These are phyloP conservation scores for Lacanobia wlatinum DNA, from an alignment of 2,888 invertebrate genomes.

Conservation along the genomic window DNA sequence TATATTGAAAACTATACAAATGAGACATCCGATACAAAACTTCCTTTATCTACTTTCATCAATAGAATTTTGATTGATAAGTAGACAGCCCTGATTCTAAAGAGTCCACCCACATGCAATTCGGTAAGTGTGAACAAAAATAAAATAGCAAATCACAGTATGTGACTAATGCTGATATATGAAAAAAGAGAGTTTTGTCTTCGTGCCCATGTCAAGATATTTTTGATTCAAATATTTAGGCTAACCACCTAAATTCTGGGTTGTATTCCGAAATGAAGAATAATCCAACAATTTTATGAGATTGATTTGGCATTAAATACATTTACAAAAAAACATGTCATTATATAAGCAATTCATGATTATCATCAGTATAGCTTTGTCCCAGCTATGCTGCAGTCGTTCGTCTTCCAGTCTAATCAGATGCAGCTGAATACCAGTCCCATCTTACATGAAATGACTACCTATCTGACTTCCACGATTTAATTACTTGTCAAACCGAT, in stretches of 20 bases:
- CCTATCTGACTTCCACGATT: no score
- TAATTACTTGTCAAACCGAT: neutral
- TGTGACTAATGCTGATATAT: constrained; percentile 37
- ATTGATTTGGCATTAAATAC: no score
- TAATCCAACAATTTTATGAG: no score
- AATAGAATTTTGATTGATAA: constrained; percentile 1
- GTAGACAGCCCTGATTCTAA: constrained; percentile 49
- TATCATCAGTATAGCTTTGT: no score
- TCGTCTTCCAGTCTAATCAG: no score
- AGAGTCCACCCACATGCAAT: constrained; percentile 54
- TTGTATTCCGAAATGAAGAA: no score
- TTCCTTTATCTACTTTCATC: constrained; percentile 10
- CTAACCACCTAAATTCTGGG: no score
- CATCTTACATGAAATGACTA: no score
- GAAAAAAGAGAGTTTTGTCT: constrained; percentile 26
- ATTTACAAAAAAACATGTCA: neutral
- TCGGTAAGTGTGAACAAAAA: constrained; percentile 50
- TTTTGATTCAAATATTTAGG: neutral
- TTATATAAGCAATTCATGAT: no score
- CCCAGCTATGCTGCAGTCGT: no score
- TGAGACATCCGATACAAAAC: neutral
- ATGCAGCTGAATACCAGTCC: no score
- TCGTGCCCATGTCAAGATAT: neutral
- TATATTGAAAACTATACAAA: no score
- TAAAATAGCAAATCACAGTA: constrained; percentile 52